phyloP scores from a whole-genome alignment of 2,888 invertebrate genomes.

The Ephialtes manifestator region DNA sequence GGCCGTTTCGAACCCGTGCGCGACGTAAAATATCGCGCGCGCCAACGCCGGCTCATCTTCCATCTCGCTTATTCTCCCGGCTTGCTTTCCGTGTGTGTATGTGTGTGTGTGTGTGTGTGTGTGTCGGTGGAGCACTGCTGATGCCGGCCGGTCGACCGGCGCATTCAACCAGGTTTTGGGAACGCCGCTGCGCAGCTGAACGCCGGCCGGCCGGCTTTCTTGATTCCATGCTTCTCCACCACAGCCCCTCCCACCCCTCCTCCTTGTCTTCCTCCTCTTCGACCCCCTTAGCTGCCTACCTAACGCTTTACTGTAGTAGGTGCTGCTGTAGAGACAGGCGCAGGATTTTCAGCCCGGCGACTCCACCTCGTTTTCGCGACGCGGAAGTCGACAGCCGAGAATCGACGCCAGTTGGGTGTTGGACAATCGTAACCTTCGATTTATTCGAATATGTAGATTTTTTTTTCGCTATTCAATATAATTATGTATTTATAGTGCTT shows the following conservation, averaged over 20 bases:
- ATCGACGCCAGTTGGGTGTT: not conserved
- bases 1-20: not conserved
- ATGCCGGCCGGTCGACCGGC: constrained; percentile 68
- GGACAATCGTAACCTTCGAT: constrained; percentile 6
- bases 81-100: no score
- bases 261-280: not conserved
- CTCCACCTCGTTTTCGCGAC: constrained; percentile 33
- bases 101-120: constrained; percentile 2
- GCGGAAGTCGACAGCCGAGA: constrained; percentile 32
- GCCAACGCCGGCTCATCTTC: constrained; percentile 8
- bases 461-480: not conserved
- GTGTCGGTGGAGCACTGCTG: not conserved
- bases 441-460: not conserved
- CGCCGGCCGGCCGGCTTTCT: constrained; percentile 51
- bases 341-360: constrained; percentile 45
- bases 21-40: constrained; percentile 21
- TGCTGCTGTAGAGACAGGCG: constrained; percentile 25
- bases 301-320: not conserved
- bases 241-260: not conserved
- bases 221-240: constrained; percentile 23
- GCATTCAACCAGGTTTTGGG: constrained; percentile 73
- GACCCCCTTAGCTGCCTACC: not conserved
- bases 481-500: not conserved
- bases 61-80: not conserved
- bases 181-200: constrained; percentile 67